phyloP scores from a whole-genome alignment of 2,797 vertebrate species.

The Pseudomugil tenellus region DNA sequence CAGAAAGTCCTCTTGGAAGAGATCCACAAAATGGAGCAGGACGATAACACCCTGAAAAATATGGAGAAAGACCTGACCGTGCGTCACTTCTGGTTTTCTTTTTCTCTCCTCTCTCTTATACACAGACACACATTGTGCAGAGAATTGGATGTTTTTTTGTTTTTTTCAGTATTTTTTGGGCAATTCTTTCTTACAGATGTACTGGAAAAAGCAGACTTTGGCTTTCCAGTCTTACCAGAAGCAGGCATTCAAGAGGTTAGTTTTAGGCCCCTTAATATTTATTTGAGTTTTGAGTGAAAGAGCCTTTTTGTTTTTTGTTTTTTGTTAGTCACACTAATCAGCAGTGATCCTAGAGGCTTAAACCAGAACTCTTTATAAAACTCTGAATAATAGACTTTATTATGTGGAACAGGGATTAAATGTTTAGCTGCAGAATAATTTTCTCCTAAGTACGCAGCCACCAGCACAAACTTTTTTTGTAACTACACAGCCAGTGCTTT shows the following conservation, averaged over 20 bases:
- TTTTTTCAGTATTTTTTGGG: slow-evolving; percentile 3
- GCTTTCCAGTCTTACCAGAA: slow-evolving; percentile 82
- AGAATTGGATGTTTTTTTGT: slow-evolving; percentile 7
- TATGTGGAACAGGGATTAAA: slow-evolving; percentile 30
- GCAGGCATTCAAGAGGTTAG: slow-evolving; percentile 87
- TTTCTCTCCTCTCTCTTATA: not conserved
- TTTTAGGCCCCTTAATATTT: slow-evolving; percentile 22
- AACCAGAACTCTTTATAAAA: slow-evolving; percentile 15
- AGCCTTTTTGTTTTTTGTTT: slow-evolving; percentile 31
- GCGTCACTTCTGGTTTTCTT: slow-evolving; percentile 28
- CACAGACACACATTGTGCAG: not conserved
- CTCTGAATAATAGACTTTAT: slow-evolving; percentile 37
- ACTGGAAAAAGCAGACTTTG: slow-evolving; percentile 85
- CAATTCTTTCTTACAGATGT: slow-evolving; percentile 74
- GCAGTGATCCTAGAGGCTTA: slow-evolving; percentile 14
- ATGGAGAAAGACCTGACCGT: slow-evolving; percentile 90
- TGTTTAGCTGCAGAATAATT: slow-evolving; percentile 24
- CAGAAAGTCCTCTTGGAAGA: slow-evolving; percentile 83
- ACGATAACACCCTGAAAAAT: slow-evolving; percentile 36
- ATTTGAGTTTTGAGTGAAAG: slow-evolving; percentile 24
- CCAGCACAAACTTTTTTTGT: slow-evolving; percentile 23
- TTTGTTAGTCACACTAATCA: slow-evolving; percentile 14
- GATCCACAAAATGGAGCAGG: slow-evolving; percentile 87
- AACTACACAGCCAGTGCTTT: slow-evolving; percentile 8
- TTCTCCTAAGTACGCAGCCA: slow-evolving; percentile 17